These are phyloP conservation scores for Tenebrosternarchus preto DNA, from an alignment of 2,113 vertebrate species.

Conservation along the genomic window DNA sequence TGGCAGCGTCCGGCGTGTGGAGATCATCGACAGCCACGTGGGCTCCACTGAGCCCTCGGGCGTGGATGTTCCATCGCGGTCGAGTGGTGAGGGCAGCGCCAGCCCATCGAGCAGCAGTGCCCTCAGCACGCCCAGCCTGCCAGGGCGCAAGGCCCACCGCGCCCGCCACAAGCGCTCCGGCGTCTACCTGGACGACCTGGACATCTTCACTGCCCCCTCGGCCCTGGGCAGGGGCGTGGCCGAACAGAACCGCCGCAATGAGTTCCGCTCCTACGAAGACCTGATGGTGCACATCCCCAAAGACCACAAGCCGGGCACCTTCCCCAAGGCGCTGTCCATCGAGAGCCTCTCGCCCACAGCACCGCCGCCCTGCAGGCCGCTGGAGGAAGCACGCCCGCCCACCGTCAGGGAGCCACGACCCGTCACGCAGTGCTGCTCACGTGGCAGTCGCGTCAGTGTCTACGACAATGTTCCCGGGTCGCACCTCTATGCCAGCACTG, in stretches of 20 bases:
- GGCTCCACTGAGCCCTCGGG: conserved; percentile 58
- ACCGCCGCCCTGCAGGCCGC: conserved; percentile 72
- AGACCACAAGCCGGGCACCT: conserved; percentile 97
- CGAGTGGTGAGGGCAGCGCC: conserved; percentile 80
- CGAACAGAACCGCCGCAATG: conserved; percentile 80
- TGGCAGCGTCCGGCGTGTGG: conserved; percentile 77
- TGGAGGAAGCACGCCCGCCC: conserved; percentile 70
- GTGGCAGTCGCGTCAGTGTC: conserved; percentile 84
- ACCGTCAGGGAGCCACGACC: conserved; percentile 74
- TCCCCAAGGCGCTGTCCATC: conserved; percentile 95
- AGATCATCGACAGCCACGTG: conserved; percentile 78
- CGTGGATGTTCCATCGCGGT: conserved; percentile 64
- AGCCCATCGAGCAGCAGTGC: conserved; percentile 80
- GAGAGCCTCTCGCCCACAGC: conserved; percentile 89
- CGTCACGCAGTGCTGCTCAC: conserved; percentile 77
- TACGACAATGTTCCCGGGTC: conserved; percentile 92
- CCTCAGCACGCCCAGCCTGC: conserved; percentile 80
- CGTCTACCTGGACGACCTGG: conserved; percentile 91
- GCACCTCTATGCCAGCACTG: conserved; percentile 94
- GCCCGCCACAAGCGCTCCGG: conserved; percentile 85
- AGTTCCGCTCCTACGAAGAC: conserved; percentile 91
- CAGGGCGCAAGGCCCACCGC: conserved; percentile 81
- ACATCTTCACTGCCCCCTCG: conserved; percentile 72
- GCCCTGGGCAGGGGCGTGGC: conserved; percentile 70
- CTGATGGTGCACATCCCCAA: conserved; percentile 92